These are phyloP conservation scores for Ceyx melanurus DNA, from an alignment of 2,113 vertebrate genomes.

Conservation along the genomic window DNA sequence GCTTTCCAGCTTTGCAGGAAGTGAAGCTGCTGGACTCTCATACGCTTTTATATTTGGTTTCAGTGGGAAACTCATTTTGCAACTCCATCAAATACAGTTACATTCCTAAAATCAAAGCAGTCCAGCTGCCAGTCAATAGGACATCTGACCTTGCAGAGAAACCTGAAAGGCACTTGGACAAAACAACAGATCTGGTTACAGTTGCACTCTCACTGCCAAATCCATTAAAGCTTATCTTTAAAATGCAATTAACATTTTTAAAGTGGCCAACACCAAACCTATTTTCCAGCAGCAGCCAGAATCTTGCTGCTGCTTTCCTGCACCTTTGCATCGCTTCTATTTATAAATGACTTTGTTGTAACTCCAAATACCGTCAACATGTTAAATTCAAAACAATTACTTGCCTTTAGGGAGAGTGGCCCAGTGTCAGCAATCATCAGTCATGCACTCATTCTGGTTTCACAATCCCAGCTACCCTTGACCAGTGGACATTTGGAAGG, in stretches of 20 bases:
- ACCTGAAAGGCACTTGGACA: conserved; percentile 14
- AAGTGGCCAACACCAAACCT: neutral
- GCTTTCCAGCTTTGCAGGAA: conserved; percentile 37
- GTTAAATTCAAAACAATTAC: neutral
- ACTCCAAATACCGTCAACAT: neutral
- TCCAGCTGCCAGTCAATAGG: conserved; percentile 21
- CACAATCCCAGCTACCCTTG: neutral
- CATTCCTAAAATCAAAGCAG: neutral
- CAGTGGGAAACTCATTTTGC: conserved; percentile 21
- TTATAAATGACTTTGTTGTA: neutral
- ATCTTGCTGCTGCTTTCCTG: neutral
- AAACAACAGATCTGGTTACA: conserved; percentile 52
- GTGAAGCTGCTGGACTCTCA: neutral
- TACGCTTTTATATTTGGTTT: neutral
- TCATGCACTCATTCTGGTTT: neutral
- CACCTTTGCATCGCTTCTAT: neutral
- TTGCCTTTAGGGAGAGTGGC: neutral
- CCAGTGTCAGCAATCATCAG: neutral
- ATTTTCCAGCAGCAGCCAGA: conserved; percentile 23
- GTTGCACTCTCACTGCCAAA: neutral
- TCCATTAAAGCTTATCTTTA: conserved; percentile 56
- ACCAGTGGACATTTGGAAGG: neutral
- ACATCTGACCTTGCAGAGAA: conserved; percentile 43
- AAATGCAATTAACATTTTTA: conserved; percentile 4
- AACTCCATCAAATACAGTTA: neutral